Base-by-base conservation (phyloP, 2,888 invertebrate species). In the Deilephila porcellus region DNA sequence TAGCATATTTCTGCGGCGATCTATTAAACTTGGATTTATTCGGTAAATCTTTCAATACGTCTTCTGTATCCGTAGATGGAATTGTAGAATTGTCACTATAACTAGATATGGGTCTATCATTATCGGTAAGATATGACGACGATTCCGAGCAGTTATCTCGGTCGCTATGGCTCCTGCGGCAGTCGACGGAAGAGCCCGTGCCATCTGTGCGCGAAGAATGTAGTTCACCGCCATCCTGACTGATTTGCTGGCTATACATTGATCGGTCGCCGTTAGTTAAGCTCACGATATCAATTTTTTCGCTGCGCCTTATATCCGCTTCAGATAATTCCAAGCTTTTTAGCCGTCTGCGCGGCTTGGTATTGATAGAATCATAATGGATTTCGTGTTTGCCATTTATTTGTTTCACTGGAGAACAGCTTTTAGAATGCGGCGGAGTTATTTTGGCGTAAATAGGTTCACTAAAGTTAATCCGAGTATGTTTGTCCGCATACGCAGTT, bases 141-240 rank as follows among this genome's bases (percentile, higher is more conserved):
- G 94, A 91, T 87, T 94, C 94, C 74, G 94, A 94, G 85, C 94
- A 94, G 90, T 94, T 94, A 91, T 94, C 94, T 82, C 93, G 90
- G 87, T 94, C 94, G 82, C 91, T 92, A 79, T 92, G 91, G 80
- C 91, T 92, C 87, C 93, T 91, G 90, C 94, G 92, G 82, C 85
- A 93, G 88, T 92, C 93, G 78, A 90, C 86, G 62, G 90, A 91
- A 78, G 91, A 92, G 81, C 91, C 90, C 80, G 92, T 91, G 85
- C 90, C 88, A 83, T 93, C 92, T 75, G 91, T 91, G 76, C 92
- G 92, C 73, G 90, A 80, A 91, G 94, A 94, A 93, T 94, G 93
- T 84, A 90, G 92, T 82, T 94, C 94, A 74, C 82, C 82, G 80
- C 87, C 89, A 87, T 94, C 94, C 84, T 91, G 92, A 86, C 87